Base-by-base conservation (phyloP, 2,888 invertebrate species). In the Caenorhabditis drosophilae region DNA sequence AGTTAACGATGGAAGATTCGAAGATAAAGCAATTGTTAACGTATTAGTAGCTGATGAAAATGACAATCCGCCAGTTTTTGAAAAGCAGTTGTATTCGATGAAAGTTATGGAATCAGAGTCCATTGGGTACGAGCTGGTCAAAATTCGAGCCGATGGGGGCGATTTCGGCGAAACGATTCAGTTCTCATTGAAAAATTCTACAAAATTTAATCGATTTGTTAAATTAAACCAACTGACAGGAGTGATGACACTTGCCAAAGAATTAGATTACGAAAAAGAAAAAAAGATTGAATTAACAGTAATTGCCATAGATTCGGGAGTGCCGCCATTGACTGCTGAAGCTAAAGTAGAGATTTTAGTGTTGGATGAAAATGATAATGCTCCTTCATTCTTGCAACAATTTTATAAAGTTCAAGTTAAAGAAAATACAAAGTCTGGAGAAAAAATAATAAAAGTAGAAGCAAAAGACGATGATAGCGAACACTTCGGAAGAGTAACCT, bases 381-480 rank as follows among this genome's bases (percentile, higher is more conserved):
- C 58, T 3, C 81, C 81, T 7, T 48, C 51, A 12, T 81, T 81
- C 49, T 61, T 67, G 25, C 70, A 71, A 47, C 35, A 59, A 18
- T 51, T 60, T 25, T 81, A 80, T 57, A 53, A 57, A 6, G 72
- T 67, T 18, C 61, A 47, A 12, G 53, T 83, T 9, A 53, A 54
- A 20, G 82, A 82, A 55, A 72, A 73, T 41, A 48, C 73, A 15
- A 54, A 67, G 9, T 47, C 60, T 18, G 82, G 82, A 36, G 66
- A 76, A 1, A 70, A 69, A 16, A 60, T 82, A 6, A 18, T 75
- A 7, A 69, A 64, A 47, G 89, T 96, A 61, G 89, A 88, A 78
- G 92, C 93, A 0, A 87, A 87, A 57, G 96, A 97, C 85, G 88
- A 87, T 1, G 97, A 97, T 86, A 90, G 91, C 38, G 90, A 92